Percentiles rank a stretch among this genome's conserved stretches.
Conservation (phyloP, 2,113 vertebrate species). For the Thermophis baileyi region DNA sequence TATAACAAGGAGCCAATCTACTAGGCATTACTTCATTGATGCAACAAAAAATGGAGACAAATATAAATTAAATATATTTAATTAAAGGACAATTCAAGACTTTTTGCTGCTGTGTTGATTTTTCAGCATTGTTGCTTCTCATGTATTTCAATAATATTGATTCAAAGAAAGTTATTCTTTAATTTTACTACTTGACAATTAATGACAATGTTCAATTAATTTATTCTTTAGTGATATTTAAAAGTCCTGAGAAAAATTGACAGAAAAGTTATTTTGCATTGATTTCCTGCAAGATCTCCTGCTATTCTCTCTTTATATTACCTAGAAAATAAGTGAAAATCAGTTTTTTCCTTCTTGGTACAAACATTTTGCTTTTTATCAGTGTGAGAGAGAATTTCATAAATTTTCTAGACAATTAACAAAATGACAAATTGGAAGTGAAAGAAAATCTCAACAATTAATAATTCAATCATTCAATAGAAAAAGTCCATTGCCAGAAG, state of each 20-base stretch:
- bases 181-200: background rate
- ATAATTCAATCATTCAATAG: background rate
- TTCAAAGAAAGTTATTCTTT: background rate
- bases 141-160: background rate
- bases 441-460: background rate
- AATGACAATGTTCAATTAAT: background rate
- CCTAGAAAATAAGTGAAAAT: slow-evolving; percentile 10
- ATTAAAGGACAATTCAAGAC: background rate
- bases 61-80: background rate
- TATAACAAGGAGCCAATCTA: background rate
- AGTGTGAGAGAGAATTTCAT: slow-evolving; percentile 3
- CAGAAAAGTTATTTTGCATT: background rate
- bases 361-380: background rate
- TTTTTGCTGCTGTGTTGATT: background rate
- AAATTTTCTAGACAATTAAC: slow-evolving; percentile 23
- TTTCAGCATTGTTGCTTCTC: background rate
- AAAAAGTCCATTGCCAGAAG: slow-evolving; percentile 16
- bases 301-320: background rate
- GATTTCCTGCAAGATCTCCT: background rate
- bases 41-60: background rate
- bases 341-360: background rate
- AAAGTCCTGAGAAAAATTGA: background rate
- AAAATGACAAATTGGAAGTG: slow-evolving; percentile 29
- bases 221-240: background rate
- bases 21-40: background rate